phyloP scores from a whole-genome alignment of 2,113 vertebrate species.

The Hydrochoerus hydrochaeris region DNA sequence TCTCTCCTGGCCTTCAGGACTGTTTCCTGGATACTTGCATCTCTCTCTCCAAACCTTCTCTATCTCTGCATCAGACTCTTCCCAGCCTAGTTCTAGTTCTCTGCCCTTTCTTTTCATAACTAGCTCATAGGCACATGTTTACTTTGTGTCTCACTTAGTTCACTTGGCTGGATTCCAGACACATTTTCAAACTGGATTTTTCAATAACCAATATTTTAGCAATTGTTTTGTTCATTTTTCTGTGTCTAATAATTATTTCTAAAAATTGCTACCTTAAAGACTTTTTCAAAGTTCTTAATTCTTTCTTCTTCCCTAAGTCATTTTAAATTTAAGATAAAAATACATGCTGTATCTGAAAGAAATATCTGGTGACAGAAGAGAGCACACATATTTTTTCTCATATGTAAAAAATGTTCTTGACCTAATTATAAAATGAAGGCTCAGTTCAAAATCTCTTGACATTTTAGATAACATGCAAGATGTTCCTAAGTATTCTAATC shows the following conservation, averaged over 20 bases:
- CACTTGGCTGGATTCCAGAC: background rate
- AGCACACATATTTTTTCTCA: background rate
- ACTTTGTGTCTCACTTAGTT: background rate
- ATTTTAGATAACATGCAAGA: background rate
- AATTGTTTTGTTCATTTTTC: background rate
- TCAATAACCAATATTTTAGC: background rate
- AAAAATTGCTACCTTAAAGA: background rate
- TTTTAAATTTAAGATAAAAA: background rate
- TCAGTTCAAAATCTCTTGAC: conserved; percentile 11
- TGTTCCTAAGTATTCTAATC: background rate
- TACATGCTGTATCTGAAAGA: background rate
- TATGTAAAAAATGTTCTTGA: background rate
- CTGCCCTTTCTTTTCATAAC: background rate
- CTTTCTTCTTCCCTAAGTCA: background rate
- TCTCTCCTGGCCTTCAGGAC: background rate
- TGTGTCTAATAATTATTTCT: background rate
- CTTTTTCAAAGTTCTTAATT: background rate
- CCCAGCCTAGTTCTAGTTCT: background rate
- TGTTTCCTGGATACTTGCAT: fast-evolving
- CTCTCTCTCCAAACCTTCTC: background rate
- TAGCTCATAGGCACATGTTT: background rate
- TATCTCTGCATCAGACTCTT: fast-evolving
- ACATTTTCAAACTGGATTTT: background rate
- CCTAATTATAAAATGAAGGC: background rate
- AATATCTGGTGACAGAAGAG: background rate